A percentile compares a stretch with the other conserved stretches of the same genome.
These are phyloP conservation scores for Rhagoletis zephyria DNA, from an alignment of 1,140 invertebrate genomes.

Conservation along the genomic window DNA sequence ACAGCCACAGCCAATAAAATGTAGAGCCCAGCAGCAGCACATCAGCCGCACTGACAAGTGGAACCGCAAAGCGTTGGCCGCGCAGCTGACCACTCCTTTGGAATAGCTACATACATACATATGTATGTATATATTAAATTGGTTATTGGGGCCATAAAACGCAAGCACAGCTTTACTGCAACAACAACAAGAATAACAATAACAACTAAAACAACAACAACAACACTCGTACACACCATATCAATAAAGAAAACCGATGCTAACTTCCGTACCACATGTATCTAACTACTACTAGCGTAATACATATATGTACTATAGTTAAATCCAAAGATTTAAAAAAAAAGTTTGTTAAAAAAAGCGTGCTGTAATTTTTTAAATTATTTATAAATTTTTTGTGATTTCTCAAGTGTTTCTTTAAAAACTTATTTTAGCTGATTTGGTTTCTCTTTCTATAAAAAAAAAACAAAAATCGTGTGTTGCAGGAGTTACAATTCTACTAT, in stretches of 20 bases:
- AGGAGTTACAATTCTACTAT: slow-evolving; percentile 99
- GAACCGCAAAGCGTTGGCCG: background rate
- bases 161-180: slow-evolving; percentile 30
- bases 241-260: background rate
- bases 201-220: background rate
- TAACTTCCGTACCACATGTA: background rate
- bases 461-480: slow-evolving; percentile 61
- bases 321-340: background rate
- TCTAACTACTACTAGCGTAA: slow-evolving; percentile 1
- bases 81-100: background rate
- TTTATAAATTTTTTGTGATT: background rate
- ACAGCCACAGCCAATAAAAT: background rate
- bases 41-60: background rate
- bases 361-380: background rate
- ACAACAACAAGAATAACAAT: slow-evolving; percentile 42
- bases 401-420: background rate
- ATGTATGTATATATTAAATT: too few species aligned
- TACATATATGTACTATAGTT: background rate
- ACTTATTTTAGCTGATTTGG: background rate
- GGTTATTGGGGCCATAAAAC: background rate
- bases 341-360: background rate
- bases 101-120: too few species aligned
- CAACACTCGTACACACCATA: background rate
- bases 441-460: slow-evolving; percentile 18
- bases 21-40: background rate